Evolutionary conservation across 1,140 invertebrate genomes (phyloP).

Genomic region (Phenacoccus solenopsis): DNA sequence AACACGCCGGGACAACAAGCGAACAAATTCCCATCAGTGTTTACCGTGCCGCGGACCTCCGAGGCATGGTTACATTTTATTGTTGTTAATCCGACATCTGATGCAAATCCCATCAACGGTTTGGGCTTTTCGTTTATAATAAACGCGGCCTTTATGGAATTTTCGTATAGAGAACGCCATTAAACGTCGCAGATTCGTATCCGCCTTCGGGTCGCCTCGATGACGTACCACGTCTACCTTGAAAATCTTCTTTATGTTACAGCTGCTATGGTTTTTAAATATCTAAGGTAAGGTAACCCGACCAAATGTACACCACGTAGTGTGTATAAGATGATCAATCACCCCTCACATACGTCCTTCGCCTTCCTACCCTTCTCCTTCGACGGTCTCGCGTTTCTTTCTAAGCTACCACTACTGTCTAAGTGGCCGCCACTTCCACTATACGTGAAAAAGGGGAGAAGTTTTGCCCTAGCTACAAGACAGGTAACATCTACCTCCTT

Average conservation of each 20-base stretch:
- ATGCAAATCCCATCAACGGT: conserved; percentile 1
- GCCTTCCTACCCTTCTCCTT: too few species aligned
- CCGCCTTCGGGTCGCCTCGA: too few species aligned
- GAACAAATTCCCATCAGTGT: conserved; percentile 15
- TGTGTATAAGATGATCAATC: not conserved
- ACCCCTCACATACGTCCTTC: not conserved
- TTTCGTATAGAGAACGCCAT: not conserved
- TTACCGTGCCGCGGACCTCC: not conserved
- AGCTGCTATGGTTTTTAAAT: too few species aligned
- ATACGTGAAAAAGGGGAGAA: not conserved
- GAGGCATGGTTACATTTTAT: not conserved
- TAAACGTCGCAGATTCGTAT: not conserved
- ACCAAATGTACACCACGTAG: too few species aligned
- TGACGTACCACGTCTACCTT: not conserved
- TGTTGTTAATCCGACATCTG: not conserved
- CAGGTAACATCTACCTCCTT: not conserved
- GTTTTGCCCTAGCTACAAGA: not conserved
- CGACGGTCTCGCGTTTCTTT: not conserved
- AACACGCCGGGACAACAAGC: conserved; percentile 11
- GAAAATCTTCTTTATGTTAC: too few species aligned
- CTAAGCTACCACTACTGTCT: too few species aligned
- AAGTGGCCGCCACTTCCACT: not conserved
- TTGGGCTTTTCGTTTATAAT: not conserved
- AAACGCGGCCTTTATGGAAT: not conserved
- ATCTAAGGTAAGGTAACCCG: too few species aligned